A percentile compares a stretch with the other conserved stretches of the same genome.
phyloP scores from a whole-genome alignment of 2,888 invertebrate species.

The Geotrupes spiniger region DNA sequence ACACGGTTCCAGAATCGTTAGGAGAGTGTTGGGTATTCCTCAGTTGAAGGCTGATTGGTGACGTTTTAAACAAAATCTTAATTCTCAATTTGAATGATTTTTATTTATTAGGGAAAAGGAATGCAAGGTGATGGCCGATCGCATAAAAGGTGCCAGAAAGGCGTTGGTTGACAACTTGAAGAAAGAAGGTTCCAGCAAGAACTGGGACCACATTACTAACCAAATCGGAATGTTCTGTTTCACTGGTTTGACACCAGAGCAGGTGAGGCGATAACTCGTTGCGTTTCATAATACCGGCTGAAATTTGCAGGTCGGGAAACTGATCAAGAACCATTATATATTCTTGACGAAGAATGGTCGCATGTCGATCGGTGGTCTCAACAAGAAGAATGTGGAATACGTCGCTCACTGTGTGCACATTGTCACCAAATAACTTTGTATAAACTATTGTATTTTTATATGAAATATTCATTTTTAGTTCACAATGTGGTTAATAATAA shows the following conservation, averaged over 20 bases:
- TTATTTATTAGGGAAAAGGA: constrained; percentile 66
- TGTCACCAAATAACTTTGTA: constrained; percentile 66
- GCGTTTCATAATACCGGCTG: not conserved
- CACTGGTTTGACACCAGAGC: constrained; percentile 85
- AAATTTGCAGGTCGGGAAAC: constrained; percentile 68
- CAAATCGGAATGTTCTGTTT: constrained; percentile 99
- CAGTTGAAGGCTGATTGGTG: constrained; percentile 71
- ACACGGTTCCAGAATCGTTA: constrained; percentile 86
- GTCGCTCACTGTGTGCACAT: constrained; percentile 91
- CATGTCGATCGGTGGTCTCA: constrained; percentile 96
- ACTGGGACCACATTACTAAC: constrained; percentile 95
- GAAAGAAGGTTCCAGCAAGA: constrained; percentile 74
- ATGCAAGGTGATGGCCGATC: constrained; percentile 96
- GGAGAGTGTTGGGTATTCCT: constrained; percentile 74
- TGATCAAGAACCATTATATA: constrained; percentile 88
- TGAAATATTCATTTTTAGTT: no score
- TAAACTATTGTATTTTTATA: no score
- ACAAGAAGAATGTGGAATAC: constrained; percentile 92
- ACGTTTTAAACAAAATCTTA: not conserved
- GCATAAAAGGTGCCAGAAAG: constrained; percentile 87
- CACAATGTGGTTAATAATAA: no score
- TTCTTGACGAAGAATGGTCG: constrained; percentile 97
- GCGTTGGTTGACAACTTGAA: constrained; percentile 73
- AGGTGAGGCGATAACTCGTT: constrained; percentile 57
- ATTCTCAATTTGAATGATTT: constrained; percentile 20